phyloP scores from a whole-genome alignment of 2,888 invertebrate species.

The Lithosia quadra region DNA sequence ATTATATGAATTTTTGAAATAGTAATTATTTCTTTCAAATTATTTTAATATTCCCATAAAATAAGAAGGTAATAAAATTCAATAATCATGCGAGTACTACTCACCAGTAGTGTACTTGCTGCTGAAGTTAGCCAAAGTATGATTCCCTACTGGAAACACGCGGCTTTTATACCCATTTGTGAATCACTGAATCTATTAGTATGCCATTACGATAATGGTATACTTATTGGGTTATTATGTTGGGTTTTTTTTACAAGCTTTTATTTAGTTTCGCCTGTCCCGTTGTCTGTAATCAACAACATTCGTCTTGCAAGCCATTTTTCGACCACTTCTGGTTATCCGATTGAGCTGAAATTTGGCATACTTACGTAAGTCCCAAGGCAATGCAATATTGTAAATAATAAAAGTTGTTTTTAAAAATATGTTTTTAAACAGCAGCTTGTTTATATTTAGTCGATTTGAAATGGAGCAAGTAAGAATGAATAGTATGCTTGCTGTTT shows the following conservation, averaged over 20 bases:
- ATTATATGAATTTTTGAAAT: too few species aligned
- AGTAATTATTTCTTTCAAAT: neutral
- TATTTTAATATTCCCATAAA: neutral
- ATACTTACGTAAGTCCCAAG: too few species aligned
- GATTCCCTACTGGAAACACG: neutral
- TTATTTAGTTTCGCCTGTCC: too few species aligned
- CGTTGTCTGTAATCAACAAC: too few species aligned
- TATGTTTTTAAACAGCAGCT: too few species aligned
- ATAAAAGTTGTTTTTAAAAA: too few species aligned
- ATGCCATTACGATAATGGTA: neutral
- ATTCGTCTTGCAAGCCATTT: too few species aligned
- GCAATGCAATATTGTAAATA: too few species aligned
- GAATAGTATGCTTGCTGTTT: neutral
- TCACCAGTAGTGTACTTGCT: constrained; percentile 3
- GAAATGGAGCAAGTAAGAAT: neutral
- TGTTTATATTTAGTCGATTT: too few species aligned
- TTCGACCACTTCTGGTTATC: too few species aligned
- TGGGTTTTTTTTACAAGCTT: too few species aligned
- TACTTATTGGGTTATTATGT: neutral
- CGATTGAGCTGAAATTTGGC: too few species aligned
- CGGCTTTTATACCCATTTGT: constrained; percentile 2
- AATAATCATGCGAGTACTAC: neutral
- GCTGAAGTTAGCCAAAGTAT: neutral
- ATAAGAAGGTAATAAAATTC: neutral
- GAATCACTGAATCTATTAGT: neutral